These are phyloP conservation scores for Rhaphigaster nebulosa DNA, from an alignment of 2,888 invertebrate genomes.

Conservation along the genomic window DNA sequence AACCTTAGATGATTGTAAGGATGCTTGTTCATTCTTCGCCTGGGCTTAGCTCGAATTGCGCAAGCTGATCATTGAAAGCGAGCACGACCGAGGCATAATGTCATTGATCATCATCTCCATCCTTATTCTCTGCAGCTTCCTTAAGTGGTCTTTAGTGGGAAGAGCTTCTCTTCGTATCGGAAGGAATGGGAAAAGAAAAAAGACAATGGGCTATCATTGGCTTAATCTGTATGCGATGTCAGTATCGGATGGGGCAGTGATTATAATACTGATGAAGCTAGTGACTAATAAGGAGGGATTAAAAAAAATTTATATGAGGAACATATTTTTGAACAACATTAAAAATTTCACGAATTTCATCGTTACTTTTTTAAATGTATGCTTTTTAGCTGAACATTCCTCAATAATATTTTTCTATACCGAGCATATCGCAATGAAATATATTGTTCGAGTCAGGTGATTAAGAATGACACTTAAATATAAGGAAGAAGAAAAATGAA, in stretches of 20 bases:
- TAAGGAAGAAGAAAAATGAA: too few species aligned
- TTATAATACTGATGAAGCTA: neutral
- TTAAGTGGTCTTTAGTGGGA: slow-evolving; percentile 30
- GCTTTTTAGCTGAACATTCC: too few species aligned
- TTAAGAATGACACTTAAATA: too few species aligned
- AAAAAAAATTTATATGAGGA: neutral
- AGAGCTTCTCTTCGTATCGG: neutral
- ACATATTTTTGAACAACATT: too few species aligned
- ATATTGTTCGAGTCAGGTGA: too few species aligned
- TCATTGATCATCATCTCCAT: neutral
- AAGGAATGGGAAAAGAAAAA: neutral
- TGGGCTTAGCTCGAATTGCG: neutral
- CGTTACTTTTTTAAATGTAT: too few species aligned
- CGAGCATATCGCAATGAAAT: too few species aligned
- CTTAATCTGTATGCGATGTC: neutral
- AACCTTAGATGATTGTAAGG: neutral
- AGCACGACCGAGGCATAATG: neutral
- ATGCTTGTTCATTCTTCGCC: neutral
- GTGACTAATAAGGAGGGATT: neutral
- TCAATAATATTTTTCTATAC: too few species aligned
- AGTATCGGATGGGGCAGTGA: neutral
- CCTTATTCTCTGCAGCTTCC: neutral
- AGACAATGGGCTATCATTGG: neutral
- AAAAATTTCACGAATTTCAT: too few species aligned
- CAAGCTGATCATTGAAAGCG: neutral